A percentile compares a stretch with the other conserved stretches of the same genome.
phyloP scores from a whole-genome alignment of 2,113 vertebrate genomes.

The Lethenteron reissneri region DNA sequence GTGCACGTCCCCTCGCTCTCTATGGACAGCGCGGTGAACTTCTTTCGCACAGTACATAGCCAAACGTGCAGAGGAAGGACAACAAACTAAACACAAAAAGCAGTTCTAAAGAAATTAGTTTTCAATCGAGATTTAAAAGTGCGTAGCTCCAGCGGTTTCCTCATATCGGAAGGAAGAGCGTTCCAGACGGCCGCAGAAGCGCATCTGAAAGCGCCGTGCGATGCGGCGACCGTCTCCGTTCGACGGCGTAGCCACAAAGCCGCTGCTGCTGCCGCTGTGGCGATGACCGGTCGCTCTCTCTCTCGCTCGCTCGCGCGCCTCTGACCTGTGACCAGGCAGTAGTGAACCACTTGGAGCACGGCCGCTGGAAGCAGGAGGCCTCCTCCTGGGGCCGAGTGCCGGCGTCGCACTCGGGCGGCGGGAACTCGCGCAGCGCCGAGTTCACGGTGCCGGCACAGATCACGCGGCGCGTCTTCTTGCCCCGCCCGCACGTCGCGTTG shows the following conservation, averaged over 20 bases:
- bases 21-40: too few relatives aligned
- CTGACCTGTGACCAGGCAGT: constrained; percentile 61
- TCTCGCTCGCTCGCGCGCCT: neutral
- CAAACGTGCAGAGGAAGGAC: too few relatives aligned
- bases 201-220: too few relatives aligned
- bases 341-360: constrained; percentile 43
- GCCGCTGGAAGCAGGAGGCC: constrained; percentile 37
- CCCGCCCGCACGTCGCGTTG: constrained; percentile 35
- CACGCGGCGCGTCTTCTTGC: constrained; percentile 26
- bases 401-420: constrained; percentile 21
- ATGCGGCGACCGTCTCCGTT: neutral
- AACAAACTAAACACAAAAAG: too few relatives aligned
- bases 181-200: too few relatives aligned
- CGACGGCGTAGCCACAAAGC: neutral
- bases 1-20: too few relatives aligned
- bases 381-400: constrained; percentile 24
- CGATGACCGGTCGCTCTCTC: fast-evolving
- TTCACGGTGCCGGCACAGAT: constrained; percentile 37
- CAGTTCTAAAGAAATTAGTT: too few relatives aligned
- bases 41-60: too few relatives aligned
- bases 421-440: constrained; percentile 33
- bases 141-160: too few relatives aligned
- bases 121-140: too few relatives aligned
- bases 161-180: too few relatives aligned
- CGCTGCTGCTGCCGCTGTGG: neutral